A percentile compares a stretch with the other conserved stretches of the same genome.
Conservation (phyloP, 2,797 vertebrate genomes). For the Potorous gilbertii region DNA sequence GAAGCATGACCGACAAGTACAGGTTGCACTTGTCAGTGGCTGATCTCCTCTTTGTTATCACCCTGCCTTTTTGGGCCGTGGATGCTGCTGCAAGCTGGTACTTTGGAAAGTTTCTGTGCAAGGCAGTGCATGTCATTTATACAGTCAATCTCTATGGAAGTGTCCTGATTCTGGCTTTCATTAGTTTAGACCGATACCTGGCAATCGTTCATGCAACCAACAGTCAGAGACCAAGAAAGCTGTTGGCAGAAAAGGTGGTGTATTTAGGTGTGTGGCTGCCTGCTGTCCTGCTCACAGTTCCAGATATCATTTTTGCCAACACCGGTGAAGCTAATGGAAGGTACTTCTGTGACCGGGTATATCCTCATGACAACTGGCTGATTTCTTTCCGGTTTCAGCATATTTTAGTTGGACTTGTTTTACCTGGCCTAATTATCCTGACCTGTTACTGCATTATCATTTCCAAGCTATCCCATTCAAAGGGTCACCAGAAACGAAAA, state of each 20-base stretch:
- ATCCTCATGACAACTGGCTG: constrained; percentile 89
- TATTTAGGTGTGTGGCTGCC: constrained; percentile 97
- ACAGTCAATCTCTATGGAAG: constrained; percentile 98
- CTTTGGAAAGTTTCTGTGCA: constrained; percentile 93
- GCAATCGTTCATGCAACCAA: constrained; percentile 97
- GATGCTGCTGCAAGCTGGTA: constrained; percentile 93
- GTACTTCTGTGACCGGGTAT: constrained; percentile 91
- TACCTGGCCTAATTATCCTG: constrained; percentile 95
- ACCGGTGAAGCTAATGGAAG: constrained; percentile 78
- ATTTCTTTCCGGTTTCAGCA: constrained; percentile 94
- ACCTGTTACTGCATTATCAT: constrained; percentile 98
- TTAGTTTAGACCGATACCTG: constrained; percentile 96
- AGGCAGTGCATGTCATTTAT: constrained; percentile 95
- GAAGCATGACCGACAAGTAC: constrained; percentile 98
- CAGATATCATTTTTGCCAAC: constrained; percentile 93
- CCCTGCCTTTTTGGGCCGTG: constrained; percentile 97
- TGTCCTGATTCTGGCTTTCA: constrained; percentile 97
- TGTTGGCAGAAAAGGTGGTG: constrained; percentile 92
- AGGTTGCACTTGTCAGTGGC: constrained; percentile 96
- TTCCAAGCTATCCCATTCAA: constrained; percentile 92
- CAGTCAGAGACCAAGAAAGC: constrained; percentile 91
- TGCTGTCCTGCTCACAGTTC: constrained; percentile 92
- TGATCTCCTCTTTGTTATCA: constrained; percentile 96
- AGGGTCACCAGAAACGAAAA: constrained; percentile 95
- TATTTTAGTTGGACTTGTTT: constrained; percentile 94